Evolutionary conservation across 2,113 vertebrate species (phyloP), one percentile per base, ranked within the genome.

Genomic region (Malurus alboscapulatus): DNA sequence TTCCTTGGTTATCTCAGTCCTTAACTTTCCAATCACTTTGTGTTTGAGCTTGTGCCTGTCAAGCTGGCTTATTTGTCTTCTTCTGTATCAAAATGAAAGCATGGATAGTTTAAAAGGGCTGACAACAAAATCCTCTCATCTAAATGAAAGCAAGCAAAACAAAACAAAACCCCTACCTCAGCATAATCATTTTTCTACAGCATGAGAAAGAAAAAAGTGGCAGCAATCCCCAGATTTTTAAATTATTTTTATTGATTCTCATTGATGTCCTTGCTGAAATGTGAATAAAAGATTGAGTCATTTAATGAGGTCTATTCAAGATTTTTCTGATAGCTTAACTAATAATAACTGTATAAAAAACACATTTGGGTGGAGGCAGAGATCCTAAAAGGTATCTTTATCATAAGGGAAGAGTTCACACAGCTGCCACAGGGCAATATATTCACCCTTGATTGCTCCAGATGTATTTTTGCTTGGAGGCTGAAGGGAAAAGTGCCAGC

Each of bases 71-170:
- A 78, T n/a, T 55, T 17, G 8, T 62, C 34, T 22, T 93, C 61
- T 67, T 36, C 69, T 55, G 5, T 22, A 89, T 9, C 45, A 73
- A 79, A 85, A 61, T 50, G 25, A 89, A 89, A 87, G 66, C 30
- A 62, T 13, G 45, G 45, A 42, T 82, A 50, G 50, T 62, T 75
- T 57, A 58, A 79, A 91, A 90, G 38, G 27, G 22, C 27, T 77
- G 67, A 68, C 42, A 90, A 90, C 14, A 73, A 91, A 95, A 85
- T 82, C 78, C 50, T 76, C n/a, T 54, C 73, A 69, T 72, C 58
- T 58, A 74, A 74, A 79, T 57, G 45, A 85, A 90, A 86, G 63
- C 27, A 84, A 86, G 10, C 17, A 78, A 74, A 82, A 44, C 12
- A 40, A 61, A 68, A 13, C 76, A 36, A 55, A 54, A 72, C 65